Conservation (phyloP, 2,113 vertebrate species). For the Cyanocitta stelleri region DNA sequence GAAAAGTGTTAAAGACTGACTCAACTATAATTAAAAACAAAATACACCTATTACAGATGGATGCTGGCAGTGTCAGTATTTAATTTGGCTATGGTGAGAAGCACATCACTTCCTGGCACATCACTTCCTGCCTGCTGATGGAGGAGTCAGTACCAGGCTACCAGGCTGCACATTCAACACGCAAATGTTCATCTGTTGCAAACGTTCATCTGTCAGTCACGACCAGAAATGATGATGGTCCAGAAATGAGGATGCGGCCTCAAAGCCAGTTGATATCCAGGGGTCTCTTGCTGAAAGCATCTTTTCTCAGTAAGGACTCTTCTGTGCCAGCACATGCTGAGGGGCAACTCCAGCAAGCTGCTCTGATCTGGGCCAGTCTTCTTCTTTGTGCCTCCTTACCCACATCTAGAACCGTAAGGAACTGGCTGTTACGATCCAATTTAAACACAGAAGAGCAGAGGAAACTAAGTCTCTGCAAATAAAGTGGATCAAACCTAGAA, state of each 20-base stretch:
- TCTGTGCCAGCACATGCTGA: neutral
- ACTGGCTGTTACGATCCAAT: neutral
- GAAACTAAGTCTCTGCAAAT: neutral
- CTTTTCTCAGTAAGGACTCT: neutral
- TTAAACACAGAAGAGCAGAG: neutral
- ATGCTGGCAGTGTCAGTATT: neutral
- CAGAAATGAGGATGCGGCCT: rapidly evolving
- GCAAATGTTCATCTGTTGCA: neutral
- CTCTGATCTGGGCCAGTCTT: neutral
- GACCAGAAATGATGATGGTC: rapidly evolving
- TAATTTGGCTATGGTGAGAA: neutral
- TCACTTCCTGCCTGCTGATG: neutral
- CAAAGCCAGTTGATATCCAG: neutral
- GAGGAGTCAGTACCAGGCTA: neutral
- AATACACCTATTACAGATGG: neutral
- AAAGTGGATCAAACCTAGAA: neutral
- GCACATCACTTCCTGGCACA: neutral
- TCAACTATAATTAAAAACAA: neutral
- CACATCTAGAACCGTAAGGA: neutral
- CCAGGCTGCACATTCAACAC: neutral
- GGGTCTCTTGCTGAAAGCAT: neutral
- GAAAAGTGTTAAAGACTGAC: neutral
- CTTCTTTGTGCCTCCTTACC: neutral
- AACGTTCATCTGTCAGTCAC: neutral
- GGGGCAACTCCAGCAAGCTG: neutral